phyloP scores from a whole-genome alignment of 2,888 invertebrate genomes.

The Drosophila falleni region DNA sequence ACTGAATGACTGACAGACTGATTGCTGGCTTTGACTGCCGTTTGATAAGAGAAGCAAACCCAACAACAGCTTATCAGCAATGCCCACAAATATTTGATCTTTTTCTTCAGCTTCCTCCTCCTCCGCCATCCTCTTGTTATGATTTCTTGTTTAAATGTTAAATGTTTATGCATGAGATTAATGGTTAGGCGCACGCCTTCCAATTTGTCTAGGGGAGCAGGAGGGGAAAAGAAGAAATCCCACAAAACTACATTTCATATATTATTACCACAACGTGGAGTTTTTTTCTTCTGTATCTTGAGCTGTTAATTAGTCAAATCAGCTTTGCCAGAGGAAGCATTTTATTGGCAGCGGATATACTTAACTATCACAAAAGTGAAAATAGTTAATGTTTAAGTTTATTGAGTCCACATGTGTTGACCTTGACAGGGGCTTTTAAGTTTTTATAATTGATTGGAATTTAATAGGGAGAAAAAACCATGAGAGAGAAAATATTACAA shows the following conservation, averaged over 20 bases:
- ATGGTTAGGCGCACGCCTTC: constrained; percentile 75
- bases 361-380: constrained; percentile 41
- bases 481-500: constrained; percentile 17
- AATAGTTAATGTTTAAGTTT: constrained; percentile 9
- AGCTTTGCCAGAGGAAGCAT: constrained; percentile 46
- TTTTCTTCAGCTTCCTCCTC: constrained; percentile 17
- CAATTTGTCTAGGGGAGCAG: constrained; percentile 18
- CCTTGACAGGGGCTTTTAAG: constrained; percentile 17
- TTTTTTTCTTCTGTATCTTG: constrained; percentile 35
- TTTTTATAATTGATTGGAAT: constrained; percentile 13
- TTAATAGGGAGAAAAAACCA: constrained; percentile 24
- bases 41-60: constrained; percentile 32
- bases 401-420: constrained; percentile 17
- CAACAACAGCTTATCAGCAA: constrained; percentile 59
- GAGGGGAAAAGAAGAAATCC: constrained; percentile 1
- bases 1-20: constrained; percentile 55
- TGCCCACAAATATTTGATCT: constrained; percentile 68
- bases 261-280: constrained; percentile 43
- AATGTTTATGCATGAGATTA: constrained; percentile 79
- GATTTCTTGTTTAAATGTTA: constrained; percentile 68
- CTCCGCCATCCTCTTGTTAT: constrained; percentile 35
- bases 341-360: constrained; percentile 56
- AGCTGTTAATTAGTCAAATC: constrained; percentile 65
- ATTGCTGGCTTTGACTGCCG: constrained; percentile 46
- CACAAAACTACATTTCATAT: constrained; percentile 20